Evolutionary conservation across 2,797 vertebrate species (phyloP).

Genomic region (Hypotaenidia philippensis): DNA sequence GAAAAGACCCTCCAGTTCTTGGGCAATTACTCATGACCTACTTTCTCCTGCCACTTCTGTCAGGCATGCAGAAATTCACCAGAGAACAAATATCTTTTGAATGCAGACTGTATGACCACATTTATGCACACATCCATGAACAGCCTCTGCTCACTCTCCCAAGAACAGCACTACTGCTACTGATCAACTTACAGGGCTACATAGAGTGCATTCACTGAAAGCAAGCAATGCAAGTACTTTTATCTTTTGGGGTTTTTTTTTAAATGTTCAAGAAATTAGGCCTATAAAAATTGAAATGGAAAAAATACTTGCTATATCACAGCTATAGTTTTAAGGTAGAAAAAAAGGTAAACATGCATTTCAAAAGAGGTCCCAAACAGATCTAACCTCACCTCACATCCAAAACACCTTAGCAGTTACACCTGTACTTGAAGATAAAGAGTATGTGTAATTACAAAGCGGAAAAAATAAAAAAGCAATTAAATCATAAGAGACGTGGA

Average conservation of each 20-base stretch:
- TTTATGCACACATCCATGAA: background rate
- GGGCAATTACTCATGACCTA: background rate
- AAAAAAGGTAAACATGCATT: background rate
- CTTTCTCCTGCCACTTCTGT: constrained; percentile 1
- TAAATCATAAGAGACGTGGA: background rate
- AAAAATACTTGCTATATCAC: background rate
- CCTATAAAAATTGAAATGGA: background rate
- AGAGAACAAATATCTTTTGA: background rate
- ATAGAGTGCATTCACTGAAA: background rate
- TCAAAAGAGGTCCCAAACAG: background rate
- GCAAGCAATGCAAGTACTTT: background rate
- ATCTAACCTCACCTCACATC: background rate
- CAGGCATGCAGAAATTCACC: background rate
- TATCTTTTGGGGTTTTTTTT: background rate
- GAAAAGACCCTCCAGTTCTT: background rate
- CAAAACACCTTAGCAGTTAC: background rate
- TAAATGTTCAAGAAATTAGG: background rate
- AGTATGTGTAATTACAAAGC: background rate
- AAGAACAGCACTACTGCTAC: background rate
- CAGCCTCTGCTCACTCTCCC: background rate
- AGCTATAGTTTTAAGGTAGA: background rate
- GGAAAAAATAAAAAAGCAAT: background rate
- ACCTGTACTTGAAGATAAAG: background rate
- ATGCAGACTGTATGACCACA: background rate
- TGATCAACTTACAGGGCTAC: background rate